phyloP scores from a whole-genome alignment of 2,113 vertebrate genomes.

The Penelope pileata region DNA sequence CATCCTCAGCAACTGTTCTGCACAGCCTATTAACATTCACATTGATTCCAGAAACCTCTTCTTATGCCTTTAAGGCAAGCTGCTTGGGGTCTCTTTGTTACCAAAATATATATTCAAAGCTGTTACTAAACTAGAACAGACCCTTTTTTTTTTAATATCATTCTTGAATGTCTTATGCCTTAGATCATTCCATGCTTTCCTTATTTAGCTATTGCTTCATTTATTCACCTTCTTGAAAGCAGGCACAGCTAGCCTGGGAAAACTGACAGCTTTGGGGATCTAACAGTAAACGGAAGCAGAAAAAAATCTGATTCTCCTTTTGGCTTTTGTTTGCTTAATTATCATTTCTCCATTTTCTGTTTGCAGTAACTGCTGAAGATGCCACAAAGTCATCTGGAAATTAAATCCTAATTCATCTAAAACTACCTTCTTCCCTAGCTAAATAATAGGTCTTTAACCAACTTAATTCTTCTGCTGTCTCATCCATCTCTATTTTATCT shows the following conservation, averaged over 20 bases:
- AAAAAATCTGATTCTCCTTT: background rate
- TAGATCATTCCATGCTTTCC: background rate
- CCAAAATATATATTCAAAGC: background rate
- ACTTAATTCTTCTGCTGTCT: background rate
- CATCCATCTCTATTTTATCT: background rate
- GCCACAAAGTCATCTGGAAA: constrained; percentile 26
- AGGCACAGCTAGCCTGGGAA: background rate
- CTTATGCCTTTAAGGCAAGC: background rate
- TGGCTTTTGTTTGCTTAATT: constrained; percentile 45
- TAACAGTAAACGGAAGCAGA: background rate
- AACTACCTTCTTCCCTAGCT: background rate
- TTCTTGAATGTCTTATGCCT: background rate
- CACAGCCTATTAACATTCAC: background rate
- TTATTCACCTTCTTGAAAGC: background rate
- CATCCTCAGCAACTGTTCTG: background rate
- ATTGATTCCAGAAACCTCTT: background rate
- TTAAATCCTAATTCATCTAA: background rate
- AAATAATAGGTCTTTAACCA: background rate
- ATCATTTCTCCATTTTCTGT: background rate
- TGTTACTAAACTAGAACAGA: background rate
- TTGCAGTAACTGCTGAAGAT: constrained; percentile 20
- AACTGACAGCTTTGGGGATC: background rate
- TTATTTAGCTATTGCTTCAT: background rate
- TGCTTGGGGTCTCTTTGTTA: background rate
- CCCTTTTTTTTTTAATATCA: background rate